phyloP scores from a whole-genome alignment of 1,140 invertebrate species.

The Euglossa dilemma region DNA sequence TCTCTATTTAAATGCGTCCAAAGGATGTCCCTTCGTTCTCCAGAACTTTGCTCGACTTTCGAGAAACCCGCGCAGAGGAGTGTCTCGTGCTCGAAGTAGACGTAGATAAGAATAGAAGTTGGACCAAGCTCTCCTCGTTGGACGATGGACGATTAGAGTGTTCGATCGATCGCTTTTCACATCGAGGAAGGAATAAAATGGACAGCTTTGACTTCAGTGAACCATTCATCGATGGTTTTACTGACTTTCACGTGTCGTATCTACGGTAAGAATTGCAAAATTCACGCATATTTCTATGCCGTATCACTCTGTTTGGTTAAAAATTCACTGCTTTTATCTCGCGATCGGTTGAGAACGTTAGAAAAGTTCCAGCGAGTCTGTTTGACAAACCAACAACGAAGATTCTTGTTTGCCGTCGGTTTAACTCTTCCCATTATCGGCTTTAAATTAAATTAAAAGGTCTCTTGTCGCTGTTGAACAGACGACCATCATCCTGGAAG shows the following conservation, averaged over 20 bases:
- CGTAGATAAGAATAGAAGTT: not conserved
- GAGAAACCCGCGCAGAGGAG: not conserved
- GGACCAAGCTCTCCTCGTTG: not conserved
- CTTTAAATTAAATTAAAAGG: not conserved
- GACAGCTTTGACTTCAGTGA: conserved; percentile 32
- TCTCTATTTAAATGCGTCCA: conserved; percentile 49
- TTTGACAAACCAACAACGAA: too few species aligned
- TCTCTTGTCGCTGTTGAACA: not conserved
- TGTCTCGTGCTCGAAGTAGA: not conserved
- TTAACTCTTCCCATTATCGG: not conserved
- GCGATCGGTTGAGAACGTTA: too few species aligned
- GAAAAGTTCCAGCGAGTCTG: too few species aligned
- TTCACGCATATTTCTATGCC: too few species aligned
- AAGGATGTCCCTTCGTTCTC: conserved; percentile 45
- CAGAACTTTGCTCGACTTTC: conserved; percentile 19
- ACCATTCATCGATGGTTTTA: conserved; percentile 15
- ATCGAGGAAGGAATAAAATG: conserved; percentile 8
- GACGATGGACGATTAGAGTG: conserved; percentile 19
- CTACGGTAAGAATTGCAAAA: conserved; percentile 45
- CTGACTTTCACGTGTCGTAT: conserved; percentile 8
- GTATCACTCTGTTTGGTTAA: too few species aligned
- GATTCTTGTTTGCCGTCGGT: not conserved
- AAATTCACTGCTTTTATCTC: too few species aligned
- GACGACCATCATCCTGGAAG: not conserved
- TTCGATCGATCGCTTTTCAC: not conserved